Percentiles rank a stretch among this genome's conserved stretches.
Conservation (phyloP, 2,888 invertebrate species). For the Sarcophaga caerulescens region DNA sequence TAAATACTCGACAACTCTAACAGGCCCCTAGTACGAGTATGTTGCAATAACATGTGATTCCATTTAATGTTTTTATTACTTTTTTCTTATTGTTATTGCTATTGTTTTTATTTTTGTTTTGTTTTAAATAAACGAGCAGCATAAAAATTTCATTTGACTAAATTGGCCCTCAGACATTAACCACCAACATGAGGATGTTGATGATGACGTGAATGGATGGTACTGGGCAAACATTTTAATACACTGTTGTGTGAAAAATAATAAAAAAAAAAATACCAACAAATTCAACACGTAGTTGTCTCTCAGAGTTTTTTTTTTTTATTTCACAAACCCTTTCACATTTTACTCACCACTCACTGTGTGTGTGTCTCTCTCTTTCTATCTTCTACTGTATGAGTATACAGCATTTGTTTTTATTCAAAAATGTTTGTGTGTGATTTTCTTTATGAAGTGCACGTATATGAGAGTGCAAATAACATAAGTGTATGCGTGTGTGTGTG, state of each 20-base stretch:
- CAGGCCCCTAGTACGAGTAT: too few relatives aligned
- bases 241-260: conserved; percentile 25
- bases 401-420: too few relatives aligned
- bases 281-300: conserved; percentile 52
- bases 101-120: conserved; percentile 3
- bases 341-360: not conserved
- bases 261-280: not conserved
- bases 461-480: not conserved
- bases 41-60: too few relatives aligned
- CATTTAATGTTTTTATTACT: not conserved
- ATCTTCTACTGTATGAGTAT: too few relatives aligned
- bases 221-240: conserved; percentile 52
- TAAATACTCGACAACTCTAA: too few relatives aligned
- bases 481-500: not conserved
- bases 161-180: conserved; percentile 65
- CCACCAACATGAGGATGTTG: conserved; percentile 20
- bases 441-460: too few relatives aligned
- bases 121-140: not conserved
- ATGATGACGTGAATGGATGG: conserved; percentile 3
- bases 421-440: too few relatives aligned
- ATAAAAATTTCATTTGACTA: conserved; percentile 59
- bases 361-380: too few relatives aligned
- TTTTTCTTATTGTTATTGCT: not conserved
- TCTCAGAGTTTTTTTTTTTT: not conserved
- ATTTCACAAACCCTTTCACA: not conserved